phyloP scores from a whole-genome alignment of 2,888 invertebrate genomes.

The Drosophila pseudotakahashii region DNA sequence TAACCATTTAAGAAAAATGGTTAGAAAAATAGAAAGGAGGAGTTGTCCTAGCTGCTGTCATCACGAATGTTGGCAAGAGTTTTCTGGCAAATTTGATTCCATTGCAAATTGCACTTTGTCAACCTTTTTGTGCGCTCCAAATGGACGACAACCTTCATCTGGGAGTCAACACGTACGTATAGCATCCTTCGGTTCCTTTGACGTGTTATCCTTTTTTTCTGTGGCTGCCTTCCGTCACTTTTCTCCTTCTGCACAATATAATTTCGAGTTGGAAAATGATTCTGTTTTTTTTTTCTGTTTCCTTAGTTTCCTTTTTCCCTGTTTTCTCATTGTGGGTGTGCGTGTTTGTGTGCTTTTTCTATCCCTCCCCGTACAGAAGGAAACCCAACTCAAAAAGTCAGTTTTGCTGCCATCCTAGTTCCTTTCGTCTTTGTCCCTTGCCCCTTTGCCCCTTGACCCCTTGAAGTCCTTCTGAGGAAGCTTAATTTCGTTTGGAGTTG shows the following conservation, averaged over 20 bases:
- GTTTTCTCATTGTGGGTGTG: slow-evolving; percentile 27
- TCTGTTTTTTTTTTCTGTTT: slow-evolving; percentile 19
- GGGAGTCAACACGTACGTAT: slow-evolving; percentile 31
- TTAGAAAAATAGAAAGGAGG: neutral
- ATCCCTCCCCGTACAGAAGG: slow-evolving; percentile 5
- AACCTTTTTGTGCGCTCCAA: slow-evolving; percentile 20
- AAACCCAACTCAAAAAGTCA: slow-evolving; percentile 44
- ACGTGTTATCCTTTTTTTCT: slow-evolving; percentile 31
- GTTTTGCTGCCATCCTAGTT: slow-evolving; percentile 12
- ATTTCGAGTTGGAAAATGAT: slow-evolving; percentile 26
- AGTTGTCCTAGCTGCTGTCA: slow-evolving; percentile 13
- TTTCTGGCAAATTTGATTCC: slow-evolving; percentile 64
- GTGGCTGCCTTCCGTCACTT: slow-evolving; percentile 8
- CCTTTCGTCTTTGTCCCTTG: slow-evolving; percentile 13
- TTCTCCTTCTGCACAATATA: slow-evolving; percentile 33
- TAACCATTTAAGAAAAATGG: neutral
- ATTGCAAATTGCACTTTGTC: slow-evolving; percentile 51
- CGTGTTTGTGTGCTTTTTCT: slow-evolving; percentile 10
- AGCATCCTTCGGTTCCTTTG: slow-evolving; percentile 34
- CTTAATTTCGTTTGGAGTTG: slow-evolving; percentile 36
- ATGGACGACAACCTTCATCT: slow-evolving; percentile 35
- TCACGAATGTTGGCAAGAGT: slow-evolving; percentile 40
- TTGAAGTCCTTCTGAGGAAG: slow-evolving; percentile 18
- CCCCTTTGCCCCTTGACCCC: slow-evolving; percentile 6
- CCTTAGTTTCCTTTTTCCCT: slow-evolving; percentile 7